phyloP scores from a whole-genome alignment of 2,797 vertebrate genomes.

The Argya squamiceps region DNA sequence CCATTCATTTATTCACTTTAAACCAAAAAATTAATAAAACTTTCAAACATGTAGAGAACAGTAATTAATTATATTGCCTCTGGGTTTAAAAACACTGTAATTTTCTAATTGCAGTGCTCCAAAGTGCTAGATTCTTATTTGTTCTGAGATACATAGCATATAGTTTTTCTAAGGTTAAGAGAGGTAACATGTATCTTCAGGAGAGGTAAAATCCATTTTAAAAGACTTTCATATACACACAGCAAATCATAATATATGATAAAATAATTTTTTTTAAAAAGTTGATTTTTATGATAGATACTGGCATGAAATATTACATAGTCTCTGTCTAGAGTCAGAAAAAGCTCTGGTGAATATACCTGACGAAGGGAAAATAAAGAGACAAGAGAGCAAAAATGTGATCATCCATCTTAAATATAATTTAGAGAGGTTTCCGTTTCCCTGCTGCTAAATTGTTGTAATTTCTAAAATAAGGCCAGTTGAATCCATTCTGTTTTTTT shows the following conservation, averaged over 20 bases:
- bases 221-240: neutral
- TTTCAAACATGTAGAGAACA: neutral
- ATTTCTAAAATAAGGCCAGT: neutral
- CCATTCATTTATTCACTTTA: neutral
- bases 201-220: neutral
- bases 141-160: neutral
- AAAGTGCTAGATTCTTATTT: conserved; percentile 2
- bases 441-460: neutral
- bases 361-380: neutral
- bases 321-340: neutral
- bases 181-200: neutral
- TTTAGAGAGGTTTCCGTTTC: neutral
- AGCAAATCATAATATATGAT: neutral
- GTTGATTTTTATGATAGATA: neutral
- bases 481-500: neutral
- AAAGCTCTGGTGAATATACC: neutral
- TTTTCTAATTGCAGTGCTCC: conserved; percentile 38
- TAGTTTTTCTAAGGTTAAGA: conserved; percentile 20
- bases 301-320: neutral
- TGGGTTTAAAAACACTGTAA: conserved; percentile 32
- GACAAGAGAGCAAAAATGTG: neutral
- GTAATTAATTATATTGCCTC: conserved; percentile 48
- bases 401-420: neutral
- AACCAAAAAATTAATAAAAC: conserved; percentile 10
- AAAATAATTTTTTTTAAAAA: neutral